Percentiles rank a stretch among this genome's conserved stretches.
These are phyloP conservation scores for Leptopilina myrica DNA, from an alignment of 2,888 invertebrate species.

Conservation along the genomic window DNA sequence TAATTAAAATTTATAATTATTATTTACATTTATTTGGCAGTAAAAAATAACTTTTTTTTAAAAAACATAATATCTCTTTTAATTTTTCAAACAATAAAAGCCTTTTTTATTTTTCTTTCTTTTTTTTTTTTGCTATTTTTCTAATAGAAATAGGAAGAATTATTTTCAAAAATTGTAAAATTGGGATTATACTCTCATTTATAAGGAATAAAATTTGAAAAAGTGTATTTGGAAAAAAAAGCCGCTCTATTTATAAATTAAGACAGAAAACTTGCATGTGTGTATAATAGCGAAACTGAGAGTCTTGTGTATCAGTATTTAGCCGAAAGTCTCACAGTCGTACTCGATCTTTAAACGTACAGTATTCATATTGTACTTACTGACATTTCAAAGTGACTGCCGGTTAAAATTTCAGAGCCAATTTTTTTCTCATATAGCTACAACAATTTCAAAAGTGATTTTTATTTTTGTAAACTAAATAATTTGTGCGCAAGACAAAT, in stretches of 20 bases:
- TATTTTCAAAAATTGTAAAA: neutral
- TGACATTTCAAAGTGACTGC: neutral
- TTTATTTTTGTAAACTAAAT: conserved; percentile 7
- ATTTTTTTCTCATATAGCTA: conserved; percentile 8
- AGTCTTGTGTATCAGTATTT: conserved; percentile 43
- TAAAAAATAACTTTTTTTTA: too few species aligned
- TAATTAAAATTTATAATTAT: too few species aligned
- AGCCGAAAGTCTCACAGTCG: conserved; percentile 55
- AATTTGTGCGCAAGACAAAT: conserved; percentile 1
- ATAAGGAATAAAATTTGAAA: neutral
- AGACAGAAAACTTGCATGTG: conserved; percentile 47
- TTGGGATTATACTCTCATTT: neutral
- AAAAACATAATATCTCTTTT: too few species aligned
- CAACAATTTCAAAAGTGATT: conserved; percentile 26
- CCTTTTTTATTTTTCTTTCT: neutral
- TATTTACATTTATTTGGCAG: too few species aligned
- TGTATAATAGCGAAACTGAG: conserved; percentile 39
- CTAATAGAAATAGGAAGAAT: too few species aligned
- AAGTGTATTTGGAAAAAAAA: neutral
- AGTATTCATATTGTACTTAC: conserved; percentile 8
- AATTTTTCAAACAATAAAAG: too few species aligned
- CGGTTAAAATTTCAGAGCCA: conserved; percentile 12
- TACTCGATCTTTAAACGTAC: conserved; percentile 44
- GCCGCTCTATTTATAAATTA: conserved; percentile 66
- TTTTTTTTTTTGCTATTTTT: neutral